Evolutionary conservation across 2,797 vertebrate species (phyloP).

Genomic region (Oryzias dopingdopingensis): DNA sequence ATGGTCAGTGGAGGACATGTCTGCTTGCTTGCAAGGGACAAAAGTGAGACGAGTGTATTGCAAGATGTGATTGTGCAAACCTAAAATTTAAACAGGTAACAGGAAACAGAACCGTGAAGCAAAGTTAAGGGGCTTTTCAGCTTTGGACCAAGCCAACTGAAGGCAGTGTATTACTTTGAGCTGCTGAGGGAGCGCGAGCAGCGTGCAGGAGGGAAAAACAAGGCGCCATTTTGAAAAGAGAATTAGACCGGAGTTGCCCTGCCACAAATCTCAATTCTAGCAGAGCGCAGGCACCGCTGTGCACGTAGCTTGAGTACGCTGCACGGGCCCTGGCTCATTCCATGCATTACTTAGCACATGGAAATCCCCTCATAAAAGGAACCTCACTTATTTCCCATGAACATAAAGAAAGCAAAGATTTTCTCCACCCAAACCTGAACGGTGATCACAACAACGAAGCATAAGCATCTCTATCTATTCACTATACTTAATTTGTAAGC

Average conservation of each 20-base stretch:
- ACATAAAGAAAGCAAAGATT: conserved; percentile 43
- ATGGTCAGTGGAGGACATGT: conserved; percentile 41
- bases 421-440: conserved; percentile 15
- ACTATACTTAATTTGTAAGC: too few relatives aligned
- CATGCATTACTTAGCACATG: conserved; percentile 68
- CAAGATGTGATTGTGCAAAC: conserved; percentile 22
- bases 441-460: conserved; percentile 21
- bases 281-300: conserved; percentile 45
- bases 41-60: conserved; percentile 47
- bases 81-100: conserved; percentile 20
- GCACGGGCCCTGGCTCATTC: conserved; percentile 62
- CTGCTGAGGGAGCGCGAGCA: conserved; percentile 61
- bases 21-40: conserved; percentile 24
- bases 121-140: conserved; percentile 47
- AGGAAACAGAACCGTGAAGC: conserved; percentile 21
- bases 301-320: conserved; percentile 49
- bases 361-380: conserved; percentile 71
- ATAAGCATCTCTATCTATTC: neutral
- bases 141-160: conserved; percentile 52
- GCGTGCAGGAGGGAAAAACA: conserved; percentile 69
- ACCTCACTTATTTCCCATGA: conserved; percentile 46
- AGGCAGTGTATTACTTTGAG: conserved; percentile 65
- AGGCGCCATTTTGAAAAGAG: conserved; percentile 77
- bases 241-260: conserved; percentile 66
- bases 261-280: conserved; percentile 57